These are phyloP conservation scores for Cepaea nemoralis DNA, from an alignment of 1,140 invertebrate species.

Conservation along the genomic window DNA sequence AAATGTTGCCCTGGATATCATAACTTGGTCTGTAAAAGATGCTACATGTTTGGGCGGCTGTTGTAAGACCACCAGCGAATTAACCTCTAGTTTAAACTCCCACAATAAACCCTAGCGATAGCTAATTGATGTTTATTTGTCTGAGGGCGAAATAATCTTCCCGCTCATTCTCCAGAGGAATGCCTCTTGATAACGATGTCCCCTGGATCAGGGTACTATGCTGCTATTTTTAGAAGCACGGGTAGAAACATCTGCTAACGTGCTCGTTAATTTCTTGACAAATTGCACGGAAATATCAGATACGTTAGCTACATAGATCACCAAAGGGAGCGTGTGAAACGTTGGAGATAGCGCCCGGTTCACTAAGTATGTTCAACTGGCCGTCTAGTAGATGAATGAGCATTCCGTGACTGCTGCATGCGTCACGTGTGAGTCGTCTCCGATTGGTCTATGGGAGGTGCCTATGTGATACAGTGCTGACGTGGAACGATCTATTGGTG, in stretches of 20 bases:
- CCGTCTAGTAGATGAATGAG: no score
- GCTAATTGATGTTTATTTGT: constrained; percentile 12
- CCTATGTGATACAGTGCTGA: no score
- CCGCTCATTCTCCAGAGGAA: background rate
- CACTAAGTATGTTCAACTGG: no score
- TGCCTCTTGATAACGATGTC: background rate
- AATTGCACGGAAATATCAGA: background rate
- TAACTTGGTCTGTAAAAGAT: no score
- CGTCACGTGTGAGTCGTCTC: no score
- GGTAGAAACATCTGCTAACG: background rate
- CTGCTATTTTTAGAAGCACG: background rate
- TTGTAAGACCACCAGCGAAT: background rate
- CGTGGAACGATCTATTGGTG: no score
- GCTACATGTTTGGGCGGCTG: no score
- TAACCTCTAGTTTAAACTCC: background rate
- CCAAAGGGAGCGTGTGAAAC: background rate
- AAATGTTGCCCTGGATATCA: no score
- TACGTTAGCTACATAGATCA: background rate
- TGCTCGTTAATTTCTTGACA: background rate
- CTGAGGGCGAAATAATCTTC: background rate
- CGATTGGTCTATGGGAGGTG: no score
- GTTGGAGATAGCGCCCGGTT: background rate
- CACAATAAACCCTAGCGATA: background rate
- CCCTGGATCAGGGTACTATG: background rate
- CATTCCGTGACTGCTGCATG: no score